phyloP scores from a whole-genome alignment of 37 sponge, comb jelly and placozoan species.

The Spongilla lacustris region DNA sequence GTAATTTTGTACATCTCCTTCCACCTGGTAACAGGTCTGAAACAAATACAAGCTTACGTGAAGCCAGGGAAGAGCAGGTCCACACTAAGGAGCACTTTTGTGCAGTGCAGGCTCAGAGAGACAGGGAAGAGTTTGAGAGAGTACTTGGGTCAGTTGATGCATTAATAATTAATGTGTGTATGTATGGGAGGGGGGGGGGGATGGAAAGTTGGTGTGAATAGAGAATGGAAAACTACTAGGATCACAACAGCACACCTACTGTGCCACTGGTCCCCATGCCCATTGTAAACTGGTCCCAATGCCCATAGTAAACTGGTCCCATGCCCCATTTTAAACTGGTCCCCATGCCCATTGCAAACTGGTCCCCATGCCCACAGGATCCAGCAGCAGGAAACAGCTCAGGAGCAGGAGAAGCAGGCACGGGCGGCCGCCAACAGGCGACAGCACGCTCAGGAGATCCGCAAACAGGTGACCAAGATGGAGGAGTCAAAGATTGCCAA shows the following conservation, averaged over 20 bases:
- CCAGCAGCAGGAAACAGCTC: slow-evolving; percentile 72
- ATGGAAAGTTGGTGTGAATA: too few species aligned
- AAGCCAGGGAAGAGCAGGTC: slow-evolving; percentile 85
- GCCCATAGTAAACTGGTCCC: too few species aligned
- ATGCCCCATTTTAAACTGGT: too few species aligned
- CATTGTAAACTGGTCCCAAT: too few species aligned
- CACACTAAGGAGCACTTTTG: slow-evolving; percentile 92
- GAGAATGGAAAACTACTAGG: neutral
- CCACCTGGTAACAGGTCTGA: slow-evolving; percentile 42
- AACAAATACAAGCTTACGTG: slow-evolving; percentile 77
- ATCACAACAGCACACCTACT: neutral
- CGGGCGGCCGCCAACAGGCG: slow-evolving; percentile 10
- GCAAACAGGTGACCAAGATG: slow-evolving; percentile 89
- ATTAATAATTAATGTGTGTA: neutral
- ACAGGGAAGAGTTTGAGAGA: slow-evolving; percentile 94
- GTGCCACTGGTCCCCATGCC: too few species aligned
- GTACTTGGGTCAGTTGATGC: slow-evolving; percentile 72
- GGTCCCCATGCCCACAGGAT: slow-evolving; percentile 27
- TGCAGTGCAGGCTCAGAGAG: slow-evolving; percentile 93
- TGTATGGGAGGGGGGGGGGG: neutral
- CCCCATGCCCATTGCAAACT: too few species aligned
- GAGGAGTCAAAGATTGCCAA: slow-evolving; percentile 74
- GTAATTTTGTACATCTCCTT: neutral
- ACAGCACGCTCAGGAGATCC: slow-evolving; percentile 77
- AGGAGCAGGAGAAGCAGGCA: slow-evolving; percentile 62